These are phyloP conservation scores for Tetramorium simillimum DNA, from an alignment of 1,140 invertebrate genomes.

Conservation along the genomic window DNA sequence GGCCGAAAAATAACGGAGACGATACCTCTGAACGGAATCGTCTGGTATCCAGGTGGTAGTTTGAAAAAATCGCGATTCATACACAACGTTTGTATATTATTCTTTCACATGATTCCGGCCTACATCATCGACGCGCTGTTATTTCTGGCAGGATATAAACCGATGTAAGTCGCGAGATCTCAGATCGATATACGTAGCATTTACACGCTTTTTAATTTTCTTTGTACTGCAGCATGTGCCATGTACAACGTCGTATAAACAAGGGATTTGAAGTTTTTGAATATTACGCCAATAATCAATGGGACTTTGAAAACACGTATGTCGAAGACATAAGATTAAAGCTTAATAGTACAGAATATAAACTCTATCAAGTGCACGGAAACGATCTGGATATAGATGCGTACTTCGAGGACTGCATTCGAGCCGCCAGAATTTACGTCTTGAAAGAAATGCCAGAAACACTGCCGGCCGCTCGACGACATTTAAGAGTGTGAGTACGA, in stretches of 20 bases:
- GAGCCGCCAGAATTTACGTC: slow-evolving; percentile 91
- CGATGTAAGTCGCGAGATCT: slow-evolving; percentile 88
- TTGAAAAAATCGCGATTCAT: slow-evolving; percentile 92
- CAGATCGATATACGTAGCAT: background rate
- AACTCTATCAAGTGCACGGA: slow-evolving; percentile 90
- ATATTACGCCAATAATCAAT: slow-evolving; percentile 94
- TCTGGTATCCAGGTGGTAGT: slow-evolving; percentile 95
- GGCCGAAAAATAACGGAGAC: slow-evolving; percentile 91
- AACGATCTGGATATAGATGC: slow-evolving; percentile 89
- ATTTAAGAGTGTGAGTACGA: slow-evolving; percentile 90
- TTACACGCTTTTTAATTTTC: background rate
- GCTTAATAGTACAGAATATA: slow-evolving; percentile 88
- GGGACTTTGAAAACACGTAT: slow-evolving; percentile 92
- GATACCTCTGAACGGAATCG: slow-evolving; percentile 91
- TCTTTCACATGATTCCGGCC: slow-evolving; percentile 95
- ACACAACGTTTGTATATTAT: slow-evolving; percentile 92
- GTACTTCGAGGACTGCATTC: slow-evolving; percentile 91
- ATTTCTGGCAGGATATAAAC: slow-evolving; percentile 92
- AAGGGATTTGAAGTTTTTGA: slow-evolving; percentile 95
- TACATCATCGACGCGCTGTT: slow-evolving; percentile 92
- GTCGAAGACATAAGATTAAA: slow-evolving; percentile 84
- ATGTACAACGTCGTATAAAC: slow-evolving; percentile 91
- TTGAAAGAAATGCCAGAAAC: slow-evolving; percentile 94
- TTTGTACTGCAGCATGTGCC: slow-evolving; percentile 87
- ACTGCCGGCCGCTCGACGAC: slow-evolving; percentile 89